A percentile compares a stretch with the other conserved stretches of the same genome.
Evolutionary conservation across 1,140 invertebrate species (phyloP).

Genomic region (Luehdorfia chinensis): DNA sequence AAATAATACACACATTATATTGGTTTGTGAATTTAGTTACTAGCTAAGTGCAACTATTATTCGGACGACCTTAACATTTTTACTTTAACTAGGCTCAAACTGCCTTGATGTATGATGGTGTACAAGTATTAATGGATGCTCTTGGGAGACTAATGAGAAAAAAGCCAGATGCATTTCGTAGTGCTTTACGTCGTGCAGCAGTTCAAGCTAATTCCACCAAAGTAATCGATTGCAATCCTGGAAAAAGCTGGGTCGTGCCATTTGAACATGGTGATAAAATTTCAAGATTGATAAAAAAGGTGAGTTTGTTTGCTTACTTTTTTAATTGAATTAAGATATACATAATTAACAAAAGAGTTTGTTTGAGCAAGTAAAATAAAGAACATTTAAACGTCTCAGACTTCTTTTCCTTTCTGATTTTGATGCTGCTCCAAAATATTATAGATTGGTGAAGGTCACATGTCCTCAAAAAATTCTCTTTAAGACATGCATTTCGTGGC

Average conservation of each 20-base stretch:
- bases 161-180: slow-evolving; percentile 88
- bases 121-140: slow-evolving; percentile 93
- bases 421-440: too few relatives aligned
- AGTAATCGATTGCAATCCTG: slow-evolving; percentile 89
- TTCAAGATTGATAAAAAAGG: slow-evolving; percentile 90
- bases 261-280: slow-evolving; percentile 96
- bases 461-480: too few relatives aligned
- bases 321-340: neutral
- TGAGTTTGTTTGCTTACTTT: slow-evolving; percentile 72
- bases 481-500: too few relatives aligned
- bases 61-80: too few relatives aligned
- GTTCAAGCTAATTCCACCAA: slow-evolving; percentile 81
- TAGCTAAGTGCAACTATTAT: too few relatives aligned
- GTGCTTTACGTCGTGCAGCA: slow-evolving; percentile 81
- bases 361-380: too few relatives aligned
- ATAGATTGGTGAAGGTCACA: too few relatives aligned
- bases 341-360: too few relatives aligned
- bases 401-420: neutral
- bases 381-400: too few relatives aligned
- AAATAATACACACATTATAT: too few relatives aligned
- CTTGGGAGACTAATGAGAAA: slow-evolving; percentile 90
- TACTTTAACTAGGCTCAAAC: slow-evolving; percentile 86
- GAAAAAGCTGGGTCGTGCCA: slow-evolving; percentile 87
- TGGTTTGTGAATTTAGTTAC: too few relatives aligned
- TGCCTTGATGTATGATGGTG: slow-evolving; percentile 96